Evolutionary conservation across 1,140 invertebrate genomes (phyloP).

Genomic region (Schlechtendalia chinensis): DNA sequence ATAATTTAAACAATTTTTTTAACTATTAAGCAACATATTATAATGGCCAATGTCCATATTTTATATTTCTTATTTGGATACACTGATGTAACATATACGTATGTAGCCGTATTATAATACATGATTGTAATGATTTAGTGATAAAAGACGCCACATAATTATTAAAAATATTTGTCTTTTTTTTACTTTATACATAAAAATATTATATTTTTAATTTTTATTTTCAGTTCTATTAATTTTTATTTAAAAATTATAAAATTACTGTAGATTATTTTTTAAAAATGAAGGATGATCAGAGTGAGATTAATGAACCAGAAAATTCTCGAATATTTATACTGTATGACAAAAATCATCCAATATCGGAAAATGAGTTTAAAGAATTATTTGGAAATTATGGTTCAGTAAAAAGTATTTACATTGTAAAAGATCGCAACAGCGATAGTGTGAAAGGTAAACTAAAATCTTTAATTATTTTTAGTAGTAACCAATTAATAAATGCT

Average conservation of each 20-base stretch:
- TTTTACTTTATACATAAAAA: background rate
- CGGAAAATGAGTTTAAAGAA: constrained; percentile 35
- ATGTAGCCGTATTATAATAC: background rate
- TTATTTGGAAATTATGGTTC: constrained; percentile 34
- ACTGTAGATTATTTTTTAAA: background rate
- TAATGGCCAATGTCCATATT: background rate
- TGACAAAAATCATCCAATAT: constrained; percentile 44
- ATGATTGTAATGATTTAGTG: background rate
- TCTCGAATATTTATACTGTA: constrained; percentile 42
- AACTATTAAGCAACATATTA: too few relatives aligned
- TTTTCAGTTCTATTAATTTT: background rate
- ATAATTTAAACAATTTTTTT: too few relatives aligned
- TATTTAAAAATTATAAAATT: background rate
- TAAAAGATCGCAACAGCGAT: constrained; percentile 39
- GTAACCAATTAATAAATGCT: too few relatives aligned
- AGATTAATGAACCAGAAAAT: constrained; percentile 41
- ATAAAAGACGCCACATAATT: constrained; percentile 41
- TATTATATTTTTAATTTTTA: background rate
- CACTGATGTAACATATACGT: background rate
- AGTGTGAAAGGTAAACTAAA: constrained; percentile 25
- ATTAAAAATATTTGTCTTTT: constrained; percentile 13
- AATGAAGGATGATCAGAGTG: constrained; percentile 46
- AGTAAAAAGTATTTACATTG: constrained; percentile 45
- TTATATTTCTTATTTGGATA: constrained; percentile 8
- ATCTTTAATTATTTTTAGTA: background rate